A percentile compares a stretch with the other conserved stretches of the same genome.
Conservation (phyloP, 2,888 invertebrate species). For the Lapara coniferarum region DNA sequence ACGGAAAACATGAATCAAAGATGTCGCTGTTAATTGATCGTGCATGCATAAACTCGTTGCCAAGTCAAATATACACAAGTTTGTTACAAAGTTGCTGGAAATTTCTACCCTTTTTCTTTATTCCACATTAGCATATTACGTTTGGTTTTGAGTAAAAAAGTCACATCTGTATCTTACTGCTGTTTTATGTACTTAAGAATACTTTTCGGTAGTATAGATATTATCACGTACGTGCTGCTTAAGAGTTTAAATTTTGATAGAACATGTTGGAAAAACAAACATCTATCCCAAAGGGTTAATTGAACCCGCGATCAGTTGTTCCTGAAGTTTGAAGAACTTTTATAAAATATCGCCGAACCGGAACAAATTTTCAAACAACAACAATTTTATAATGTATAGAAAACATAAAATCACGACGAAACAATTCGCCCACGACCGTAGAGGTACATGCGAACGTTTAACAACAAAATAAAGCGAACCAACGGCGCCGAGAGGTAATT, state of each 20-base stretch:
- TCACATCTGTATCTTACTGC: too few relatives aligned
- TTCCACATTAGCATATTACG: slow-evolving; percentile 4
- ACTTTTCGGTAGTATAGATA: too few relatives aligned
- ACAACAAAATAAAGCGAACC: neutral
- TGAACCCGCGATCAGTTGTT: neutral
- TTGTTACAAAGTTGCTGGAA: neutral
- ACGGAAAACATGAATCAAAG: slow-evolving; percentile 3
- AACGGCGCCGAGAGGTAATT: slow-evolving; percentile 34
- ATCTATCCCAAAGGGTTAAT: neutral
- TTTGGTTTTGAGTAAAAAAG: neutral
- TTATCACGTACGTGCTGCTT: neutral
- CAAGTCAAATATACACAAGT: neutral
- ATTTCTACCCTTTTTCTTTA: neutral
- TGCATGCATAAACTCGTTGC: slow-evolving; percentile 12
- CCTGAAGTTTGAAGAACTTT: neutral
- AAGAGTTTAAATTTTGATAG: neutral
- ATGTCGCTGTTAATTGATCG: slow-evolving; percentile 11
- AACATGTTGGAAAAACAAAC: neutral
- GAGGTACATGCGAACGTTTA: neutral
- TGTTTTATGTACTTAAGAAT: too few relatives aligned
- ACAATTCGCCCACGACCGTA: neutral
- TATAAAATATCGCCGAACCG: neutral
- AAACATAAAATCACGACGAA: neutral
- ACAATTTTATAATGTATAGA: neutral
- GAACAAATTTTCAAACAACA: neutral